A percentile compares a stretch with the other conserved stretches of the same genome.
Conservation (phyloP, 1,140 invertebrate genomes). For the Euborellia annulipes region DNA sequence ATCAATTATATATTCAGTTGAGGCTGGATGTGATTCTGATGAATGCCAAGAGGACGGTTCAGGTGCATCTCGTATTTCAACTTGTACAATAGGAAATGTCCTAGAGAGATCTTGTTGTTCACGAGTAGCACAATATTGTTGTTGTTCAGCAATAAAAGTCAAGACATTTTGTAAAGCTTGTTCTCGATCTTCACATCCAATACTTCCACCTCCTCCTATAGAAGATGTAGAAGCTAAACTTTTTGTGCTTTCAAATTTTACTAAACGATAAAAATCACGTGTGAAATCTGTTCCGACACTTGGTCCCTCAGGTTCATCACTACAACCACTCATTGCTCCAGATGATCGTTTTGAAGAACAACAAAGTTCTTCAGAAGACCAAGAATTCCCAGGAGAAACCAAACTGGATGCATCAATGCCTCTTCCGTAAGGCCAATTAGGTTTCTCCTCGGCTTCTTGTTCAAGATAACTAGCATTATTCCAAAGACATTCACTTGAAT, state of each 20-base stretch:
- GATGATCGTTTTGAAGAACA: conserved; percentile 44
- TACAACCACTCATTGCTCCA: conserved; percentile 44
- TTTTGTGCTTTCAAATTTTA: conserved; percentile 63
- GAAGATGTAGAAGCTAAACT: conserved; percentile 61
- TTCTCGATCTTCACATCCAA: conserved; percentile 34
- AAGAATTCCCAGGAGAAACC: conserved; percentile 42
- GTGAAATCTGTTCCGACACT: conserved; percentile 56
- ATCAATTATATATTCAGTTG: no score
- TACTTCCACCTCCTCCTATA: conserved; percentile 27
- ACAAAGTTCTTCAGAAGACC: conserved; percentile 34
- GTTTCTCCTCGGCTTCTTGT: conserved; percentile 5
- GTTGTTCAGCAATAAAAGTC: conserved; percentile 57
- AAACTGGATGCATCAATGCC: conserved; percentile 16
- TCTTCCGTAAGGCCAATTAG: conserved; percentile 2
- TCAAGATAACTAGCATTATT: conserved; percentile 42
- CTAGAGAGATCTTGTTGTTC: conserved; percentile 4
- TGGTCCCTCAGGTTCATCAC: conserved; percentile 43
- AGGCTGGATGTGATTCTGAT: no score
- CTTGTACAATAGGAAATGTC: no score
- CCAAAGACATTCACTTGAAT: conserved; percentile 55
- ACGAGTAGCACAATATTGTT: conserved; percentile 38
- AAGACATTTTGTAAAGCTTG: conserved; percentile 54
- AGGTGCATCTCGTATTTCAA: no score
- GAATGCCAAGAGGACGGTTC: no score
- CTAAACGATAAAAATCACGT: conserved; percentile 55